A percentile compares a stretch with the other conserved stretches of the same genome.
Evolutionary conservation across 2,888 invertebrate species (phyloP).

Genomic region (Lasioglossum oenotherae): DNA sequence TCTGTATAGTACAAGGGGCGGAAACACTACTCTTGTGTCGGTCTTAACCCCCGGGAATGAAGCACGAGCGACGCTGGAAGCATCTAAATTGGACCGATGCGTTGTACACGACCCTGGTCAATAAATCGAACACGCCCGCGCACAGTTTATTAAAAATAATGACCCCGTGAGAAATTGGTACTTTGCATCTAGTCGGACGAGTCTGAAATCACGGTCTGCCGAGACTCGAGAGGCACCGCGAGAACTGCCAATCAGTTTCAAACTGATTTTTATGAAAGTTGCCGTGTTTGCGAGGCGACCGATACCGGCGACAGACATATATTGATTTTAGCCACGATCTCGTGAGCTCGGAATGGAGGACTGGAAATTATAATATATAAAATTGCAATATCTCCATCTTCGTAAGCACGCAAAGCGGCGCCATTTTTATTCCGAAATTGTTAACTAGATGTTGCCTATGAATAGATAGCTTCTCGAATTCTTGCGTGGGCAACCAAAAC

Average conservation of each 20-base stretch:
- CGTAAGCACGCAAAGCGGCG: not conserved
- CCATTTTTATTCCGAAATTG: not conserved
- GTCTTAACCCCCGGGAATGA: not conserved
- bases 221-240: not conserved
- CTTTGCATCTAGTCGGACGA: not conserved
- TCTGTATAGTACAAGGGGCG: not conserved
- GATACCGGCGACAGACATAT: not conserved
- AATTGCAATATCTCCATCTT: not conserved
- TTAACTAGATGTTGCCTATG: too few relatives aligned
- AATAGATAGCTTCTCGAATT: too few relatives aligned
- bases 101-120: constrained; percentile 10
- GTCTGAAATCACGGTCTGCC: not conserved
- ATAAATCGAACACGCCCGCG: constrained; percentile 25
- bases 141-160: constrained; percentile 41
- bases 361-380: not conserved
- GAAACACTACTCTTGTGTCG: not conserved
- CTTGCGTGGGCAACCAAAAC: too few relatives aligned
- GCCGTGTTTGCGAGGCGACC: not conserved
- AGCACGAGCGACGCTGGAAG: not conserved
- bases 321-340: not conserved
- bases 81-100: not conserved
- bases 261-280: constrained; percentile 13
- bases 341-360: not conserved
- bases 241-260: constrained; percentile 10
- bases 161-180: constrained; percentile 27